Percentiles rank a stretch among this genome's conserved stretches.
phyloP scores from a whole-genome alignment of 2,888 invertebrate genomes.

The Yponomeuta sedellus region DNA sequence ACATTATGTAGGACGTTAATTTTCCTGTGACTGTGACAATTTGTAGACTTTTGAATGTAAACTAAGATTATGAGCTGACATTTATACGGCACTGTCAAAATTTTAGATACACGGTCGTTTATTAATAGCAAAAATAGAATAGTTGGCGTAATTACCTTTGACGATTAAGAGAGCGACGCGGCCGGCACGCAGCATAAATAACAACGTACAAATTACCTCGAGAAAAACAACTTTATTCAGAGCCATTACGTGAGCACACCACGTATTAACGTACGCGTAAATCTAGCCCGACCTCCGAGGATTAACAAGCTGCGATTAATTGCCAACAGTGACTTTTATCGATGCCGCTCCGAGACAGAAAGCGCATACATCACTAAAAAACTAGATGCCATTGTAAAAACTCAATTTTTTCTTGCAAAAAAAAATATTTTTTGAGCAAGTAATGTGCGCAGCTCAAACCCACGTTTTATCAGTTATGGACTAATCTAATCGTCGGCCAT shows the following conservation, averaged over 20 bases:
- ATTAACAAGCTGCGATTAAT: conserved; percentile 28
- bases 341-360: conserved; percentile 19
- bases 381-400: too few species aligned
- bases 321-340: conserved; percentile 20
- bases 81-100: conserved; percentile 25
- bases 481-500: neutral
- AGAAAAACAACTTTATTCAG: conserved; percentile 42
- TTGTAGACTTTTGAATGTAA: too few species aligned
- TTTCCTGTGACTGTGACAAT: too few species aligned
- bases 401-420: too few species aligned
- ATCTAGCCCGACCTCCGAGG: conserved; percentile 20
- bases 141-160: conserved; percentile 29
- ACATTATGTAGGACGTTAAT: too few species aligned
- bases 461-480: too few species aligned
- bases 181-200: conserved; percentile 25
- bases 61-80: neutral
- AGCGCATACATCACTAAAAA: conserved; percentile 4
- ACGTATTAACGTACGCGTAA: conserved; percentile 22
- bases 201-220: conserved; percentile 29
- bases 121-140: conserved; percentile 31
- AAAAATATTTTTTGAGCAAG: too few species aligned
- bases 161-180: conserved; percentile 31
- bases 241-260: conserved; percentile 31
- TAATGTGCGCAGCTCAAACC: too few species aligned
- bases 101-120: conserved; percentile 25